A percentile compares a stretch with the other conserved stretches of the same genome.
Evolutionary conservation across 1,140 invertebrate genomes (phyloP).

Genomic region (Araneus ventricosus): DNA sequence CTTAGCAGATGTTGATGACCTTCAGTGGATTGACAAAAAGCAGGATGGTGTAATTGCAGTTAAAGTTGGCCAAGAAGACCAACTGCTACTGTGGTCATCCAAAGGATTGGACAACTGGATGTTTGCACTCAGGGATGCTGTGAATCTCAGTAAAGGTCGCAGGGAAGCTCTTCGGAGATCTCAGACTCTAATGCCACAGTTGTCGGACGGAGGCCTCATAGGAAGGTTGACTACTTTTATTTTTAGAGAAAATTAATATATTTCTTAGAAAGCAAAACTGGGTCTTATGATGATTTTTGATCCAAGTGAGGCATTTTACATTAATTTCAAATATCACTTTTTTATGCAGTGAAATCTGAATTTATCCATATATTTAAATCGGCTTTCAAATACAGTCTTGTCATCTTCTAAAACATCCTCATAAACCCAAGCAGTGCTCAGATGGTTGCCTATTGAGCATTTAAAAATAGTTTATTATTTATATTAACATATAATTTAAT

Average conservation of each 20-base stretch:
- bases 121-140: slow-evolving; percentile 76
- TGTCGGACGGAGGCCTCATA: slow-evolving; percentile 66
- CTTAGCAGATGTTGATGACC: slow-evolving; percentile 84
- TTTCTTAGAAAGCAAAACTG: too few species aligned
- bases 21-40: slow-evolving; percentile 85
- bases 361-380: too few species aligned
- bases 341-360: too few species aligned
- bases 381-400: too few species aligned
- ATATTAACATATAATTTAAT: too few species aligned
- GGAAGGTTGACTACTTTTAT: slow-evolving; percentile 46
- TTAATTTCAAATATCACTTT: too few species aligned
- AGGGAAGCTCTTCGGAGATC: slow-evolving; percentile 77
- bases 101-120: slow-evolving; percentile 77
- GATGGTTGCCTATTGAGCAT: too few species aligned
- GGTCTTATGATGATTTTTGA: too few species aligned
- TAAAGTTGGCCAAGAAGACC: slow-evolving; percentile 80
- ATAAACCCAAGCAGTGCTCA: too few species aligned
- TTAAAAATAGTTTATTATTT: too few species aligned
- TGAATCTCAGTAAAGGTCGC: slow-evolving; percentile 76
- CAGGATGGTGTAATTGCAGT: slow-evolving; percentile 81
- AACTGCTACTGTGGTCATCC: slow-evolving; percentile 82
- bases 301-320: too few species aligned
- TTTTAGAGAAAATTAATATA: not conserved
- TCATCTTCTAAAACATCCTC: too few species aligned
- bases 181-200: slow-evolving; percentile 75